Evolutionary conservation across 1,140 invertebrate genomes (phyloP), one percentile per base, ranked within the genome.

Genomic region (Batillaria attramentaria): DNA sequence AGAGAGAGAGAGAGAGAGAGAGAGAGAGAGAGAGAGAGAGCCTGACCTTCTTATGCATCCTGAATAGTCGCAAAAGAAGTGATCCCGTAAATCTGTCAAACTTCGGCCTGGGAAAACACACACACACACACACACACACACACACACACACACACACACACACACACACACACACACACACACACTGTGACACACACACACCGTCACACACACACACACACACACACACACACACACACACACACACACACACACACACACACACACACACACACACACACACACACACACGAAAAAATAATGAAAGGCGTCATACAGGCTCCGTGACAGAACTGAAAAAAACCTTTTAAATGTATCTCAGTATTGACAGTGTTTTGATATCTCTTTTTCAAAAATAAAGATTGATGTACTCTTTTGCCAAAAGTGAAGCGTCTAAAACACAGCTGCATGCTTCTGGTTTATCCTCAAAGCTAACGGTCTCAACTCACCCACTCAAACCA

Each of bases 201-300:
- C 57, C 24, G 5, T 60, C 57, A 13, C 20, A n/a, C 57, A 60
- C 57, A 60, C 6, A 10, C 57, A 60, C 28, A 66, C 28, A 24
- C 66, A 41, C 8, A 69, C 39, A 69, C 3, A 24, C 66, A 69
- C 39, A 69, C 66, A 69, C 66, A 69, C 39, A 69, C 66, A 69
- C 66, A 41, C 66, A 39, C 66, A 39, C 6, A 66, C 13, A 31
- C 16, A 35, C 62, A 66, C 62, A 35, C 28, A 35, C 62, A 33
- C 31, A 28, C 62, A 66, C 31, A 35, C 28, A 66, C 62, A 66
- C 62, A 66, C 62, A 66, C 62, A 66, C 62, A 66, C 62, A 66
- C 5, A 66, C 62, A 66, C 62, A 35, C 62, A 5, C 31, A 66
- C 62, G 6, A 8, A 66, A 31, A 66, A 31, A 28, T 35, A 66